Evolutionary conservation across 2,113 vertebrate genomes (phyloP).

Genomic region (Sinosuthora webbiana): DNA sequence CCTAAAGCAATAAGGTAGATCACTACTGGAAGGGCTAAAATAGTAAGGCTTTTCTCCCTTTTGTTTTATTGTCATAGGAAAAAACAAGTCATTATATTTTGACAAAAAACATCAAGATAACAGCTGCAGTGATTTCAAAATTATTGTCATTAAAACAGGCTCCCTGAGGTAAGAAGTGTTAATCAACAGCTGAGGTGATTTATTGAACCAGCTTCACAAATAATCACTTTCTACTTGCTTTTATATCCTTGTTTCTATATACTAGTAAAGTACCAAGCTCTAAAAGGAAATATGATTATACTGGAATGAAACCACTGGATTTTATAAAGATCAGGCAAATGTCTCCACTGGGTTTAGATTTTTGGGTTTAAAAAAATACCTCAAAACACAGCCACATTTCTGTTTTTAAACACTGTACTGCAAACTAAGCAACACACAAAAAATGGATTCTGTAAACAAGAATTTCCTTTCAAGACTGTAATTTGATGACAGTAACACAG

Average conservation of each 20-base stretch:
- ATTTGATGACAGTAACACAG: not conserved
- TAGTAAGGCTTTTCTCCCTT: not conserved
- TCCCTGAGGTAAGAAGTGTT: not conserved
- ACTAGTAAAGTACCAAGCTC: not conserved
- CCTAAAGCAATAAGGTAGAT: not conserved
- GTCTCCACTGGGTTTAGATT: slow-evolving; percentile 25
- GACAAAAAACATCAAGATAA: not conserved
- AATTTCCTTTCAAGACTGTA: not conserved
- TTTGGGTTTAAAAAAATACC: not conserved
- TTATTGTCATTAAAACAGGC: not conserved
- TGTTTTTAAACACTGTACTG: not conserved
- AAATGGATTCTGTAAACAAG: not conserved
- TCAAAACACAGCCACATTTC: not conserved
- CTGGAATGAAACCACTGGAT: slow-evolving; percentile 1
- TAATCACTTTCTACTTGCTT: not conserved
- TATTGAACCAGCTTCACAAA: not conserved
- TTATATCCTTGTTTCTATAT: not conserved
- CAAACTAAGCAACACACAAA: not conserved
- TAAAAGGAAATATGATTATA: slow-evolving; percentile 21
- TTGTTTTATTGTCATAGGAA: not conserved
- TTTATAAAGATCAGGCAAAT: not conserved
- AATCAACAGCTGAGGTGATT: not conserved
- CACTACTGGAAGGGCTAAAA: not conserved
- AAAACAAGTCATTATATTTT: not conserved
- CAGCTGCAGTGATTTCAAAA: not conserved